phyloP scores from a whole-genome alignment of 2,113 vertebrate genomes.

The Saguinus midas region DNA sequence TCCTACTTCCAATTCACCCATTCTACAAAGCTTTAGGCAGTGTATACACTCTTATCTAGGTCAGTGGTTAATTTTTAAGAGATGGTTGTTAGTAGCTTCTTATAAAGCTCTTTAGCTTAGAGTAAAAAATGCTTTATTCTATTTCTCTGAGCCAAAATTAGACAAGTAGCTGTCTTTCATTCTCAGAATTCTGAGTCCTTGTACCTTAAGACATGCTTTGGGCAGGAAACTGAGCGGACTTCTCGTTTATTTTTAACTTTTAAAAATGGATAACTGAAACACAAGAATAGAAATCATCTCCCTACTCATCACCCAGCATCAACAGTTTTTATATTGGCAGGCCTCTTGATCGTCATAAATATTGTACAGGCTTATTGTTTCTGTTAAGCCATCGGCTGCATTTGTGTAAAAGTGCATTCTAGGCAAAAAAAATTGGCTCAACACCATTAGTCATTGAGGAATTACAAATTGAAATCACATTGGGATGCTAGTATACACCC shows the following conservation, averaged over 20 bases:
- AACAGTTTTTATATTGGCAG: not conserved
- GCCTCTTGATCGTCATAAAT: not conserved
- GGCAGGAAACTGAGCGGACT: not conserved
- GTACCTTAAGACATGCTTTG: not conserved
- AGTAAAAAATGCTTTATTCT: not conserved
- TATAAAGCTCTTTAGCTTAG: not conserved
- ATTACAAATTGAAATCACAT: not conserved
- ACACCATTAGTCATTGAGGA: not conserved
- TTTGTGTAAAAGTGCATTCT: not conserved
- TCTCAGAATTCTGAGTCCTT: not conserved
- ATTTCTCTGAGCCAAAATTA: not conserved
- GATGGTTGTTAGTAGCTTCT: not conserved
- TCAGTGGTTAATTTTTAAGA: not conserved
- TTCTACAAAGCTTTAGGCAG: not conserved
- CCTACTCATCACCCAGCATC: not conserved
- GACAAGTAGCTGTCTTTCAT: not conserved
- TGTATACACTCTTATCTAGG: not conserved
- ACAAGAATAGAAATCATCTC: not conserved
- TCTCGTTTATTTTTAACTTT: constrained; percentile 8
- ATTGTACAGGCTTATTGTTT: not conserved
- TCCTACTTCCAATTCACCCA: not conserved
- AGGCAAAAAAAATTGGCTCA: not conserved
- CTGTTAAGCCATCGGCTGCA: not conserved
- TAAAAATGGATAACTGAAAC: not conserved
- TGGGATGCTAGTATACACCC: not conserved